Evolutionary conservation across 2,113 vertebrate species (phyloP).

Genomic region (Oreochromis spilurus): DNA sequence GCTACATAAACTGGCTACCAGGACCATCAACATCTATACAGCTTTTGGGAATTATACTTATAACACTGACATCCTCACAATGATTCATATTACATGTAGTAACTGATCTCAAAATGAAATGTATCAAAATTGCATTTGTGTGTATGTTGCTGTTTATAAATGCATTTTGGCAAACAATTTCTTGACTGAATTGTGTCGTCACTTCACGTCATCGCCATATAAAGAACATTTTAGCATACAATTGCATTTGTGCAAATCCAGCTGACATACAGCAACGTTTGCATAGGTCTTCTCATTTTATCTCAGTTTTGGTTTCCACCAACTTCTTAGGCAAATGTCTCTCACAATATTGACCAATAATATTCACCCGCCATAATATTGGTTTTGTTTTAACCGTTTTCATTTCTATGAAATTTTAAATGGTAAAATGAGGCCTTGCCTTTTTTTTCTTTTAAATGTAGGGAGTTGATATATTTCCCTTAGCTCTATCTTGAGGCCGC

Average conservation of each 20-base stretch:
- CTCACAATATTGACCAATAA: background rate
- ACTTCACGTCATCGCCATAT: background rate
- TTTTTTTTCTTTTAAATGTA: background rate
- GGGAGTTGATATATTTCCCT: background rate
- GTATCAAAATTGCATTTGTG: background rate
- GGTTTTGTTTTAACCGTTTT: background rate
- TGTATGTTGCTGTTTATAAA: background rate
- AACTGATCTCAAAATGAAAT: background rate
- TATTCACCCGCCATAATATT: background rate
- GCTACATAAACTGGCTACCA: background rate
- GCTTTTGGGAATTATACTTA: background rate
- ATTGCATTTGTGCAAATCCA: background rate
- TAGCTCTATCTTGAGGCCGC: background rate
- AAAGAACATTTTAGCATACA: background rate
- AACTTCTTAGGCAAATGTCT: background rate
- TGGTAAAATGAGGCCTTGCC: background rate
- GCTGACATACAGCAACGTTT: background rate
- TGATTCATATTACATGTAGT: background rate
- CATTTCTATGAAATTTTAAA: background rate
- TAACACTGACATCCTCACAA: background rate
- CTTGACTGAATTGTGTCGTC: background rate
- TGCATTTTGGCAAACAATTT: background rate
- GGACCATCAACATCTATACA: background rate
- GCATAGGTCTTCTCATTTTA: background rate
- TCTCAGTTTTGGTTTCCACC: background rate